These are phyloP conservation scores for Lutraria rhynchaena DNA, from an alignment of 1,140 invertebrate species.

Conservation along the genomic window DNA sequence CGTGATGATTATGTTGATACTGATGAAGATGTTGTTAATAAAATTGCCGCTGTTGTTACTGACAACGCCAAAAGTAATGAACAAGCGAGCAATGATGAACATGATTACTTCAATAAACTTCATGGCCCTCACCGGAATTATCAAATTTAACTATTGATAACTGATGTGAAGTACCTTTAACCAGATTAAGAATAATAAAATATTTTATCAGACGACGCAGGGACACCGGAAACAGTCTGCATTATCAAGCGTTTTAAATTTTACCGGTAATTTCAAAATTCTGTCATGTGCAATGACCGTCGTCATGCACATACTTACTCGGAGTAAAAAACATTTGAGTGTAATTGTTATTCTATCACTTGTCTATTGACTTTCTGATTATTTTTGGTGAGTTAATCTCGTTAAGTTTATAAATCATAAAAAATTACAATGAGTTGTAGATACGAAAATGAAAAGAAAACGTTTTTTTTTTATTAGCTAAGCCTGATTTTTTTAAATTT, in stretches of 20 bases:
- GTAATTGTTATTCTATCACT: not conserved
- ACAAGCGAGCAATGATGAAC: too few species aligned
- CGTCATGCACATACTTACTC: too few species aligned
- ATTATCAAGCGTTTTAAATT: conserved; percentile 20
- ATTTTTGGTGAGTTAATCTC: not conserved
- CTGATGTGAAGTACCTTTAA: conserved; percentile 6
- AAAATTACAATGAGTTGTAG: not conserved
- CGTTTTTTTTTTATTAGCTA: not conserved
- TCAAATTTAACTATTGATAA: not conserved
- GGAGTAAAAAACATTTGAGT: not conserved
- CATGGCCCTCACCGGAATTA: too few species aligned
- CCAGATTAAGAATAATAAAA: conserved; percentile 5
- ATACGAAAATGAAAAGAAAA: not conserved
- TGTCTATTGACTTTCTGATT: not conserved
- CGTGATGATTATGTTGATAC: too few species aligned
- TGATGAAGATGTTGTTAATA: too few species aligned
- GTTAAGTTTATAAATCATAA: not conserved
- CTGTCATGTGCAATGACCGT: conserved; percentile 20
- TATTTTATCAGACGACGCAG: conserved; percentile 8
- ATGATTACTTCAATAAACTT: too few species aligned
- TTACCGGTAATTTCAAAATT: conserved; percentile 41
- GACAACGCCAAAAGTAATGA: too few species aligned
- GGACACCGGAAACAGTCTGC: conserved; percentile 20
- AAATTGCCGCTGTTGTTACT: too few species aligned
- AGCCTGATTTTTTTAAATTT: too few species aligned